Base-by-base conservation (phyloP, 2,797 vertebrate species). In the Poeciliopsis infans region DNA sequence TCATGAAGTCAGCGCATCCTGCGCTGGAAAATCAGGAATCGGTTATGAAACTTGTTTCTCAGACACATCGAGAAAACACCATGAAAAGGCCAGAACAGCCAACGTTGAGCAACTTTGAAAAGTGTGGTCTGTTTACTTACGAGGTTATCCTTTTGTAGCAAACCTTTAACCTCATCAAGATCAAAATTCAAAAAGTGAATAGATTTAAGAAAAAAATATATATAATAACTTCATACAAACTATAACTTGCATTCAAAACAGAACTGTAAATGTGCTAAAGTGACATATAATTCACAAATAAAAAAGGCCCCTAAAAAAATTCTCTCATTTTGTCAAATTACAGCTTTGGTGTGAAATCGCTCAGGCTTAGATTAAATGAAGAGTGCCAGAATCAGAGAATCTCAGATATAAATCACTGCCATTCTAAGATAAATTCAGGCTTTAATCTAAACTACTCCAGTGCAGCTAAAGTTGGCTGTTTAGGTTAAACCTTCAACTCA, bases 1-100 rank as follows among this genome's bases (percentile, higher is more conserved):
- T 85, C 83, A 81, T 72, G 75, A 87, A 88, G 79, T 75, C 81
- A 77, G 55, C 31, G 10, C 74, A 76, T 75, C 68, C 73, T 76
- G 75, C 68, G 43, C 11, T 31, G 79, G 61, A 79, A 84, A 83
- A 78, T 77, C 74, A 71, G 74, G 77, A 78, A 85, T 76, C 75
- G 43, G 64, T 85, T 84, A 83, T 1, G 36, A 76, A 69, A 68
- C 33, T 51, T 69, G 69, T 39, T 78, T n/a, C 46, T 72, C 0
- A 79, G 80, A 55, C 47, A 25, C 20, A 74, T 43, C 31, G 43
- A 72, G 59, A 79, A 64, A n/a, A 43, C 64, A 46, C n/a, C 33
- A 47, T 41, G 6, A 83, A 72, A 61, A 69, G 4, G 41, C 20
- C n/a, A 39, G 31, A 78, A 73, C 46, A 69, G n/a, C 25, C 2